Conservation (phyloP, 2,113 vertebrate genomes). For the Desmodus rotundus region DNA sequence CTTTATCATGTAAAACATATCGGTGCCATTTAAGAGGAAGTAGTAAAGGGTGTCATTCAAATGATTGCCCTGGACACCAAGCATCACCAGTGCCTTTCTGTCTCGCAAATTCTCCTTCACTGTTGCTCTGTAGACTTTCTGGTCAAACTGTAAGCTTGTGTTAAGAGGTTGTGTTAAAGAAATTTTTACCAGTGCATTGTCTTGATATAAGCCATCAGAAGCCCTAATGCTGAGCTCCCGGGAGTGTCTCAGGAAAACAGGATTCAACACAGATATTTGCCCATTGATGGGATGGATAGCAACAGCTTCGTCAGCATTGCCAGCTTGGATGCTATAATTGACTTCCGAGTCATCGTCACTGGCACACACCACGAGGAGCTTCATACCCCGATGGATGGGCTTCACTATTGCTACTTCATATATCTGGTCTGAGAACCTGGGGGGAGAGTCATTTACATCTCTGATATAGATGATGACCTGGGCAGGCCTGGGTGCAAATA, state of each 20-base stretch:
- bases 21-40: conserved; percentile 86
- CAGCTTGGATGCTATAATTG: conserved; percentile 87
- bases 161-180: conserved; percentile 80
- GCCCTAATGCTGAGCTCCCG: conserved; percentile 86
- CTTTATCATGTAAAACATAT: conserved; percentile 84
- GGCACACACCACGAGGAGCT: conserved; percentile 86
- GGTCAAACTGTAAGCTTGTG: conserved; percentile 85
- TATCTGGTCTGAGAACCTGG: conserved; percentile 82
- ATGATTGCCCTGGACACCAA: conserved; percentile 85
- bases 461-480: conserved; percentile 86
- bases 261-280: conserved; percentile 84
- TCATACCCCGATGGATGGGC: conserved; percentile 86
- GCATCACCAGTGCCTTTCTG: conserved; percentile 81
- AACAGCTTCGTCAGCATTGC: conserved; percentile 85
- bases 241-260: conserved; percentile 76
- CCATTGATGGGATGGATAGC: conserved; percentile 85
- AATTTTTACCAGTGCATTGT: conserved; percentile 84
- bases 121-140: conserved; percentile 77
- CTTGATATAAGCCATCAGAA: conserved; percentile 89
- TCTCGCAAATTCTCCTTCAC: conserved; percentile 86
- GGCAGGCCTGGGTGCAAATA: conserved; percentile 87
- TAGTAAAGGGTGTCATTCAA: conserved; percentile 92
- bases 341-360: conserved; percentile 90
- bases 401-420: conserved; percentile 83
- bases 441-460: conserved; percentile 92